Base-by-base conservation (phyloP, 1,140 invertebrate genomes). In the Drepana arcuata region DNA sequence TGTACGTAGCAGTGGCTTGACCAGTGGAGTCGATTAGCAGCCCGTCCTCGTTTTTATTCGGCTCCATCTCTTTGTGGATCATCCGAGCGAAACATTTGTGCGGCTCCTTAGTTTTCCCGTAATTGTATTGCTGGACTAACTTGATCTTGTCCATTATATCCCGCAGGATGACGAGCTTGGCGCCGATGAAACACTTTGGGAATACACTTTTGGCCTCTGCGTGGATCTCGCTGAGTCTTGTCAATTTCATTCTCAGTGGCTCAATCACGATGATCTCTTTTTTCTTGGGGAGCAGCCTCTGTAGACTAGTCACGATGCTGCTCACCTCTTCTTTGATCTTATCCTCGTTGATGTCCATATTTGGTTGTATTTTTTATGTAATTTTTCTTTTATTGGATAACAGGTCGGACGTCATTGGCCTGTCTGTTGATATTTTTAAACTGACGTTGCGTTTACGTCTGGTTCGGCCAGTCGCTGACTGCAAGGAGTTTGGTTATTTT, bases 311-410 rank as follows among this genome's bases (percentile, higher is more conserved):
- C 12, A 80, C 39, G 23, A 77, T 63, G 42, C 62, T 77, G 30
- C 59, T 57, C 9, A 77, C 57, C 41, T 80, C 75, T 16, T 74
- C 61, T 43, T 73, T 80, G 15, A 80, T 48, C 21, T 44, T 57
- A 16, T 60, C 58, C 21, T 80, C 75, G 37, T 67, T 73, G 38
- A 75, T 47, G 49, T 80, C 75, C 75, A 80, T 80, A n/a, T 4
- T 26, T 26, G 64, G 34, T 59, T 32, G 25, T 54, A 32, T 44
- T 45, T 41, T 27, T 50, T 48, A 46, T 62, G 37, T 56, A 41
- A 37, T 57, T 54, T 56, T 59, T 56, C 55, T 52, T 52, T 49
- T 65, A 28, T 63, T 54, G 41, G 41, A 34, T 63, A 48, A 49
- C 60, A 56, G 59, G 58, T 59, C 53, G 28, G 40, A 67, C 57